These are phyloP conservation scores for Pteropus rufus DNA, from an alignment of 2,797 vertebrate species.

Conservation along the genomic window DNA sequence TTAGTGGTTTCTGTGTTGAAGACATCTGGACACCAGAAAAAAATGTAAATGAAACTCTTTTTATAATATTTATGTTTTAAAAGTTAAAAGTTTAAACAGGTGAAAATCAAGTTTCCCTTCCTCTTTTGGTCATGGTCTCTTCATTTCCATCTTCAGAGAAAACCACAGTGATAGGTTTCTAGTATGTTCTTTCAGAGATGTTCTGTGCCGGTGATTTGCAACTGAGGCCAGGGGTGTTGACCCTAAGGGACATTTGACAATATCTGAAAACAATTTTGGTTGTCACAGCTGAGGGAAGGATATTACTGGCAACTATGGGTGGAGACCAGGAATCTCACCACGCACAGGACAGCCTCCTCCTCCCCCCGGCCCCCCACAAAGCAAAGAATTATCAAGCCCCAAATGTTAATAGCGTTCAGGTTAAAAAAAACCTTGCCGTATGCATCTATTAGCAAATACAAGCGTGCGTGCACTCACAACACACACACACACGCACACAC, in stretches of 20 bases:
- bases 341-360: neutral
- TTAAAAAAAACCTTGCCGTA: no score
- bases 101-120: neutral
- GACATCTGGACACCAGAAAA: neutral
- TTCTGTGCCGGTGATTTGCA: neutral
- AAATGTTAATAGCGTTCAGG: neutral
- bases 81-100: neutral
- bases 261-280: neutral
- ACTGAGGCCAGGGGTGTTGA: neutral
- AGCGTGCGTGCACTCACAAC: neutral
- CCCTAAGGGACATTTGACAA: neutral
- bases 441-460: neutral
- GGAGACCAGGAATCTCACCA: neutral
- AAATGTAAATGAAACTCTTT: neutral
- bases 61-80: neutral
- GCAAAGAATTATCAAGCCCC: neutral
- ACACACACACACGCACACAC: accelerated
- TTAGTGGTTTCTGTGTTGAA: neutral
- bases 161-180: no score
- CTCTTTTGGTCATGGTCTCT: neutral
- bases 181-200: neutral
- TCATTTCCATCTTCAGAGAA: neutral
- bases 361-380: neutral
- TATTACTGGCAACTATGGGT: neutral
- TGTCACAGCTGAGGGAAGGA: neutral